phyloP scores from a whole-genome alignment of 23 tunicate species.

The Phallusia fumigata region DNA sequence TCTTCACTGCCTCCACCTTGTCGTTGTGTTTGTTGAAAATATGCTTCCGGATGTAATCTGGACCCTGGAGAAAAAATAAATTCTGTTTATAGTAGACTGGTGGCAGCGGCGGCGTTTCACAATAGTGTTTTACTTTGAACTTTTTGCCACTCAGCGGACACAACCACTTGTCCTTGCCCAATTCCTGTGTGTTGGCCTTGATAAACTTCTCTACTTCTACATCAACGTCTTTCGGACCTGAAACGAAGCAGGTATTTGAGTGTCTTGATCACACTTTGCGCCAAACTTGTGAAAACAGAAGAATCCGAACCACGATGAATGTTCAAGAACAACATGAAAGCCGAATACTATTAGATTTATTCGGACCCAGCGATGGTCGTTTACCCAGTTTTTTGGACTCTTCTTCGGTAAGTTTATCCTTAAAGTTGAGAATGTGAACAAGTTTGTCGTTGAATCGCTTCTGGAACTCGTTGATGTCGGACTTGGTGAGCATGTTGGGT shows the following conservation, averaged over 20 bases:
- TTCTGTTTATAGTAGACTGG: too few relatives aligned
- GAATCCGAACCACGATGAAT: too few relatives aligned
- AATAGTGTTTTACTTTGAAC: slow-evolving; percentile 61
- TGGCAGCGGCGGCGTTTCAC: not conserved
- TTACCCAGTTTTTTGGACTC: slow-evolving; percentile 85
- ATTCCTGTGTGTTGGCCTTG: slow-evolving; percentile 89
- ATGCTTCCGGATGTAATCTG: slow-evolving; percentile 96
- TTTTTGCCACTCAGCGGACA: slow-evolving; percentile 99
- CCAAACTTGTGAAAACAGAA: too few relatives aligned
- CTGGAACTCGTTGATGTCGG: slow-evolving; percentile 88
- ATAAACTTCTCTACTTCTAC: slow-evolving; percentile 95
- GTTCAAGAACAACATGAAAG: too few relatives aligned
- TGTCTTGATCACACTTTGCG: too few relatives aligned
- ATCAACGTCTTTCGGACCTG: slow-evolving; percentile 90
- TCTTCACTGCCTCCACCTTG: slow-evolving; percentile 87
- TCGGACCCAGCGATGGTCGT: not conserved
- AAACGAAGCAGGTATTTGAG: not conserved
- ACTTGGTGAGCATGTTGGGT: slow-evolving; percentile 85
- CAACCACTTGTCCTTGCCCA: slow-evolving; percentile 95
- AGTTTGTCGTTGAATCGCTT: slow-evolving; percentile 91
- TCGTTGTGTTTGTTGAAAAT: slow-evolving; percentile 96
- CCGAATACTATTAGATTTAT: not conserved
- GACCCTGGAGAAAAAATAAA: slow-evolving; percentile 80
- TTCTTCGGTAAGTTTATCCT: slow-evolving; percentile 73
- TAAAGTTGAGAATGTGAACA: slow-evolving; percentile 78